Evolutionary conservation across 2,888 invertebrate species (phyloP), one percentile per base, ranked within the genome.

Genomic region (Chymomyza caudatula): DNA sequence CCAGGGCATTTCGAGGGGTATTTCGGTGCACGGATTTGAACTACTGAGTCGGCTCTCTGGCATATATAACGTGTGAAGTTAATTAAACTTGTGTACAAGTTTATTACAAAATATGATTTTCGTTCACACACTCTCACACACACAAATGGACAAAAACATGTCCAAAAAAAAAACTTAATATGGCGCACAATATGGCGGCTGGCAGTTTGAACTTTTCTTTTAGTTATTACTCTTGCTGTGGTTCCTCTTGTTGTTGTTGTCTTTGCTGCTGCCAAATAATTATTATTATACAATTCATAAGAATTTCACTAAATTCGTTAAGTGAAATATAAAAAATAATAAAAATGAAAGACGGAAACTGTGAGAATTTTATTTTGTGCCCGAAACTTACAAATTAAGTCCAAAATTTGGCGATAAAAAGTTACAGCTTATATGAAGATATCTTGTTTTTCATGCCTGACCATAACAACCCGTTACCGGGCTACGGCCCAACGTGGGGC

Each of bases 61-160:
- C 72, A 67, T 74, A 72, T 71, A 78, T 75, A 79, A 82, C 76
- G 82, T 85, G 76, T 84, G 86, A 82, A 78, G 82, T 79, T 84
- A 84, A 82, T 85, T 82, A 85, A 81, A 78, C 70, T 65, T 69
- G 74, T 69, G 76, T 77, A 77, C 79, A 84, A 68, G 67, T 84
- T 84, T 82, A 84, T 81, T 84, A 81, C 81, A 84, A 82, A 84
- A 84, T 84, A 77, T 83, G 62, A 74, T 74, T 79, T 76, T 71
- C 67, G 70, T 81, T 81, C 74, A 76, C 76, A 77, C 71, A 77
- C 71, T 55, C 61, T 22, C 11, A 63, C 63, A 65, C 49, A 53
- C 61, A 61, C 49, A 61, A 55, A 62, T 13, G 19, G 44, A 13
- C 13, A 29, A 53, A 44, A 53, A 44, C 13, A 23, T n/a, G 55